Base-by-base conservation (phyloP, 2,797 vertebrate genomes). In the Caiman crocodilus region DNA sequence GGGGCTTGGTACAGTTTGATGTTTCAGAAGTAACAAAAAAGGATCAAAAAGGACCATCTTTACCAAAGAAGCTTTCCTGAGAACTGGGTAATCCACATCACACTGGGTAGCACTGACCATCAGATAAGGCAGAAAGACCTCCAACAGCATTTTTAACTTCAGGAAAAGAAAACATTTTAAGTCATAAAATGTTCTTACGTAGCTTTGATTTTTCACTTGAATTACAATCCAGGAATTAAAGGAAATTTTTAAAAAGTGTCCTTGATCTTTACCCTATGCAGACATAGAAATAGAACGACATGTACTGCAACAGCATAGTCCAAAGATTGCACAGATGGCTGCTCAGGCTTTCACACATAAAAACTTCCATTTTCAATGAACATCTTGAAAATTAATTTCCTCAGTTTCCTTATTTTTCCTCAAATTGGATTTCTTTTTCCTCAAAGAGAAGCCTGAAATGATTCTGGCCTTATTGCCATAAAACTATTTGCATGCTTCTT, bases 191-290 rank as follows among this genome's bases (percentile, higher is more conserved):
- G 92, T 96, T 97, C 94, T 97, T 94, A 93, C 1, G 3, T 93
- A 85, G 89, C 97, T 98, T 98, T 98, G 97, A 97, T 97, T 97
- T 97, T 97, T 89, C 88, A 94, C 81, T 96, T 97, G 95, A 97
- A 97, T 96, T 97, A 93, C 82, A 97, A 97, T 96, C 92, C 92
- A 95, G 91, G 96, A 98, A 97, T 97, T 97, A 97, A 92, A 97
- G 94, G 91, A 96, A 79, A 7, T 94, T 97, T 97, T 95, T 81
- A 81, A 84, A 87, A 96, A 95, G 96, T 92, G 89, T 12, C 80
- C 95, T 97, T 98, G 96, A 97, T 97, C 91, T 96, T 95, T 97
- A 96, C 96, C 91, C 90, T 96, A 92, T 95, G 91, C 84, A 97
- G 89, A 92, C 95, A 87, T 92, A 97, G 96, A 98, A 97, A 97